Evolutionary conservation across 2,113 vertebrate species (phyloP).

Genomic region (Gnathonemus longibarbis): DNA sequence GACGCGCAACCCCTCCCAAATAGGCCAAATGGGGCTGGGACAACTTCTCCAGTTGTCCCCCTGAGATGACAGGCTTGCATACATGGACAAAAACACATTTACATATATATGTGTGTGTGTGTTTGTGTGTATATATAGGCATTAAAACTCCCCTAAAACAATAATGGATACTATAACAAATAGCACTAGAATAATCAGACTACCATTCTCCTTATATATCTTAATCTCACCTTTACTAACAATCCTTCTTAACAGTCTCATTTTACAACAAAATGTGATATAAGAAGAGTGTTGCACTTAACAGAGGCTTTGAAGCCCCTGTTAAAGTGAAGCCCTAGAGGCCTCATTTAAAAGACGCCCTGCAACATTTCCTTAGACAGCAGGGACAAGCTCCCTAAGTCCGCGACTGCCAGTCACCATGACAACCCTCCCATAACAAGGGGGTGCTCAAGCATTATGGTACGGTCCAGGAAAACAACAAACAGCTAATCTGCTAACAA

Average conservation of each 20-base stretch:
- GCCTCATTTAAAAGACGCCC: neutral
- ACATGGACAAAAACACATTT: neutral
- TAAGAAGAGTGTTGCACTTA: neutral
- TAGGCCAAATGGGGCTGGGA: neutral
- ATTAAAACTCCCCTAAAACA: neutral
- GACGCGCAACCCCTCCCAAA: neutral
- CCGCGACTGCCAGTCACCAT: conserved; percentile 3
- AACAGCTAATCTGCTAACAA: conserved; percentile 18
- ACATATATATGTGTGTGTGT: neutral
- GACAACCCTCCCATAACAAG: neutral
- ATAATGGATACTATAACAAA: neutral
- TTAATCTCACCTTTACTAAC: neutral
- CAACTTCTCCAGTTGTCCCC: neutral
- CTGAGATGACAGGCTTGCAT: neutral
- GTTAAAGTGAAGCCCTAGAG: neutral
- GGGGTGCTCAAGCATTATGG: neutral
- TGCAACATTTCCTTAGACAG: neutral
- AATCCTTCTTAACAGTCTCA: neutral
- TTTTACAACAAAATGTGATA: neutral
- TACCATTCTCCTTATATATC: neutral
- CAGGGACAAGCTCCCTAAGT: neutral
- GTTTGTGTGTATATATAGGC: neutral
- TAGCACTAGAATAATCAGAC: neutral
- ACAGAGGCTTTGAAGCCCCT: neutral
- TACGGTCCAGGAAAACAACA: neutral